phyloP scores from a whole-genome alignment of 1,140 invertebrate genomes.

The Bombus balteatus region DNA sequence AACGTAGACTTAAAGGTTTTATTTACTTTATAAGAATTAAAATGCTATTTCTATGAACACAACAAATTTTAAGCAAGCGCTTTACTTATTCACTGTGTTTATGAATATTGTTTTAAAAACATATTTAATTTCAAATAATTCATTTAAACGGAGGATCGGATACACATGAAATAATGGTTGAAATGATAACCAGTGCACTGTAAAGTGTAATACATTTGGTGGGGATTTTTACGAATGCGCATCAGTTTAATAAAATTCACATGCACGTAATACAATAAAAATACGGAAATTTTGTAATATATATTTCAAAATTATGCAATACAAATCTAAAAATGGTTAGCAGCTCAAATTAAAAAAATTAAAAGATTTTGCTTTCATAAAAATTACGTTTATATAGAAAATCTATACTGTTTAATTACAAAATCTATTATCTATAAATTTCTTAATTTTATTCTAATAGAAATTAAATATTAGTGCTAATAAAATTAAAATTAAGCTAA shows the following conservation, averaged over 20 bases:
- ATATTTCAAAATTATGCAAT: neutral
- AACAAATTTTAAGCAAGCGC: neutral
- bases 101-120: neutral
- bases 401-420: neutral
- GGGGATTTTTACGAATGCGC: conserved; percentile 15
- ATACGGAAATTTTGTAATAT: neutral
- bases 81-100: neutral
- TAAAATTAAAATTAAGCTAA: neutral
- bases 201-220: neutral
- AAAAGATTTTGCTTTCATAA: neutral
- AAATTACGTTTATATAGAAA: neutral
- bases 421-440: neutral
- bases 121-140: neutral
- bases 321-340: neutral
- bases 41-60: conserved; percentile 26
- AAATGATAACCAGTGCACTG: conserved; percentile 4
- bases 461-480: neutral
- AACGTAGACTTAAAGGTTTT: conserved; percentile 11
- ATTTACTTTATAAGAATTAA: conserved; percentile 24
- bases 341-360: neutral
- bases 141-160: neutral
- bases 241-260: neutral
- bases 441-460: neutral
- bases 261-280: neutral
- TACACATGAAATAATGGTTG: neutral